phyloP scores from a whole-genome alignment of 2,888 invertebrate species.

The Halocaridina rubra region DNA sequence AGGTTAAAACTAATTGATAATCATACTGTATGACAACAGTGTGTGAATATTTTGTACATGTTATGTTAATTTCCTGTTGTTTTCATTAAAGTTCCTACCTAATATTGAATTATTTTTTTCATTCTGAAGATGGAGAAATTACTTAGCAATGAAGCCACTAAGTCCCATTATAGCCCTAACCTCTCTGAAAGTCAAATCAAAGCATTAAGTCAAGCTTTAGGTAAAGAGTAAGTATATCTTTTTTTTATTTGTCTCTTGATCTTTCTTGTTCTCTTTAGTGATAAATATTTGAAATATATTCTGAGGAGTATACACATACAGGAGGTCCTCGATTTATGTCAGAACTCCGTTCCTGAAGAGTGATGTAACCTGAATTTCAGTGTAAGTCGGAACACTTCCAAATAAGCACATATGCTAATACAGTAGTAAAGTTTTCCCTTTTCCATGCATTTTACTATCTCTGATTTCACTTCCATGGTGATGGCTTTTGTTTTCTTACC shows the following conservation, averaged over 20 bases:
- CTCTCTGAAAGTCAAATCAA: conserved; percentile 39
- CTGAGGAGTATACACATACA: background rate
- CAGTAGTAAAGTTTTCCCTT: too few relatives aligned
- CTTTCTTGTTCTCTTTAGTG: background rate
- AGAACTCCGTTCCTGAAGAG: too few relatives aligned
- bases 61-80: background rate
- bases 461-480: too few relatives aligned
- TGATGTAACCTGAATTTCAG: too few relatives aligned
- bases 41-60: too few relatives aligned
- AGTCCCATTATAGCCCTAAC: background rate
- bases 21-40: too few relatives aligned
- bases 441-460: too few relatives aligned
- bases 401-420: too few relatives aligned
- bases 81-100: background rate
- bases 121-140: conserved; percentile 26
- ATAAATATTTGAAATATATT: background rate
- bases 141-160: conserved; percentile 12
- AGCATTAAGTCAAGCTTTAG: conserved; percentile 23
- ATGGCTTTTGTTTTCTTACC: too few relatives aligned
- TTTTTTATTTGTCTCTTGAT: background rate
- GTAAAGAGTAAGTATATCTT: conserved; percentile 25
- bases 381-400: too few relatives aligned
- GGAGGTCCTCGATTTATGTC: too few relatives aligned
- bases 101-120: background rate
- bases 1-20: too few relatives aligned